Percentiles rank a stretch among this genome's conserved stretches.
Conservation (phyloP, 1,140 invertebrate genomes). For the Andrena cerasifolii region DNA sequence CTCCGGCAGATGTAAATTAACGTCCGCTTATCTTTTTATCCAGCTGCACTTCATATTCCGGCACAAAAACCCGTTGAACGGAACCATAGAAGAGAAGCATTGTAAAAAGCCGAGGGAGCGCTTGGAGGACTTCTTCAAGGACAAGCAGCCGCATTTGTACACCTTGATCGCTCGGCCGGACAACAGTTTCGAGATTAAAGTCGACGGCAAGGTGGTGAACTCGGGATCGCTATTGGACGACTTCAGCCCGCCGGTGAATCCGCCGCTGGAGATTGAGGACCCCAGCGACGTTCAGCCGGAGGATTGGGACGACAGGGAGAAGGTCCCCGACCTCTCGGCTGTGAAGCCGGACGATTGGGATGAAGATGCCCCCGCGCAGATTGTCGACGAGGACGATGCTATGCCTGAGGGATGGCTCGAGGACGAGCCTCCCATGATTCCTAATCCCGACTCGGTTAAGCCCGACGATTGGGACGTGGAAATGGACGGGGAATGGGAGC, state of each 20-base stretch:
- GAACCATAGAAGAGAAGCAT: slow-evolving; percentile 94
- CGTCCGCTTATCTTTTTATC: slow-evolving; percentile 68
- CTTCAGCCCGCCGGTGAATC: slow-evolving; percentile 96
- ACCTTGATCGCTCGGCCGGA: slow-evolving; percentile 95
- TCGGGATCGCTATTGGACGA: slow-evolving; percentile 94
- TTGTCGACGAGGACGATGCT: slow-evolving; percentile 92
- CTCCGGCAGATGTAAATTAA: too few relatives aligned
- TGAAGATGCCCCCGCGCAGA: slow-evolving; percentile 94
- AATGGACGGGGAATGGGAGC: slow-evolving; percentile 99
- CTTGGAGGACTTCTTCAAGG: slow-evolving; percentile 95
- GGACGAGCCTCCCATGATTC: slow-evolving; percentile 93
- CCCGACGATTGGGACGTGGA: slow-evolving; percentile 98
- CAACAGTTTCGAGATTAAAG: slow-evolving; percentile 89
- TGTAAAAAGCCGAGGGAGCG: slow-evolving; percentile 94
- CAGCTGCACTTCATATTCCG: slow-evolving; percentile 98
- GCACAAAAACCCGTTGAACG: slow-evolving; percentile 97
- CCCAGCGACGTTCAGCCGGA: slow-evolving; percentile 94
- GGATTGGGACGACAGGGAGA: slow-evolving; percentile 99
- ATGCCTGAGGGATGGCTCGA: slow-evolving; percentile 98
- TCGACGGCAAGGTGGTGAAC: slow-evolving; percentile 92
- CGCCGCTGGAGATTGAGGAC: slow-evolving; percentile 97
- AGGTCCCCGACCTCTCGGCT: slow-evolving; percentile 94
- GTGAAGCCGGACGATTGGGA: slow-evolving; percentile 97
- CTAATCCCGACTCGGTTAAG: slow-evolving; percentile 93
- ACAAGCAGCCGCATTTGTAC: slow-evolving; percentile 97